Conservation (phyloP, 2,888 invertebrate species). For the Microctonus brassicae region DNA sequence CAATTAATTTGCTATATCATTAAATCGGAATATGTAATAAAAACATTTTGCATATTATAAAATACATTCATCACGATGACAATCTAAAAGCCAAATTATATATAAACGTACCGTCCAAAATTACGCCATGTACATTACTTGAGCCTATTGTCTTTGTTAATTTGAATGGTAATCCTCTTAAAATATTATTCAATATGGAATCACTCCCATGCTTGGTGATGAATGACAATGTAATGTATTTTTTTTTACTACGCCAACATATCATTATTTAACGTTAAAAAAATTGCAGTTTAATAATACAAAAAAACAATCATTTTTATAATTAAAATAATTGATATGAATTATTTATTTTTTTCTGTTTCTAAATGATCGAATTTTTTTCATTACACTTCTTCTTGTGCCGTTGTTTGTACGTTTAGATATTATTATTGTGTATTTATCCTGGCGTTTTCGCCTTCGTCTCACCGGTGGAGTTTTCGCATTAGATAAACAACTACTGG, state of each 20-base stretch:
- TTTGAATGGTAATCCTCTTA: too few relatives aligned
- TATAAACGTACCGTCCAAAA: background rate
- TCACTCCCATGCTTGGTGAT: too few relatives aligned
- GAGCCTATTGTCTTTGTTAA: too few relatives aligned
- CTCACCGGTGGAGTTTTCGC: background rate
- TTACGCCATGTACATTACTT: background rate
- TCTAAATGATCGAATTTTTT: background rate
- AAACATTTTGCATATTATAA: background rate
- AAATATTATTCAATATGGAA: too few relatives aligned
- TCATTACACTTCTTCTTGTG: background rate
- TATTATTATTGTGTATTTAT: background rate
- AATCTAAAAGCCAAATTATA: background rate
- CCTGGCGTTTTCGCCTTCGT: slow-evolving; percentile 1
- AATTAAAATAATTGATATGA: background rate
- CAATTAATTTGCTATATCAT: slow-evolving; percentile 17
- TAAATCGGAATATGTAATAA: background rate
- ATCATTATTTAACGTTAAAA: slow-evolving; percentile 3
- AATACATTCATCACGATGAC: background rate
- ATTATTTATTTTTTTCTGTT: slow-evolving; percentile 1
- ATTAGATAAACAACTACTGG: slow-evolving; percentile 40
- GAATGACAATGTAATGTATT: too few relatives aligned
- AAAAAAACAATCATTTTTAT: background rate
- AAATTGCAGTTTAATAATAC: background rate
- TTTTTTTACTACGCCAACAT: background rate
- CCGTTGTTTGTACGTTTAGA: background rate